Base-by-base conservation (phyloP, 2,888 invertebrate species). In the Eristalis arbustorum region DNA sequence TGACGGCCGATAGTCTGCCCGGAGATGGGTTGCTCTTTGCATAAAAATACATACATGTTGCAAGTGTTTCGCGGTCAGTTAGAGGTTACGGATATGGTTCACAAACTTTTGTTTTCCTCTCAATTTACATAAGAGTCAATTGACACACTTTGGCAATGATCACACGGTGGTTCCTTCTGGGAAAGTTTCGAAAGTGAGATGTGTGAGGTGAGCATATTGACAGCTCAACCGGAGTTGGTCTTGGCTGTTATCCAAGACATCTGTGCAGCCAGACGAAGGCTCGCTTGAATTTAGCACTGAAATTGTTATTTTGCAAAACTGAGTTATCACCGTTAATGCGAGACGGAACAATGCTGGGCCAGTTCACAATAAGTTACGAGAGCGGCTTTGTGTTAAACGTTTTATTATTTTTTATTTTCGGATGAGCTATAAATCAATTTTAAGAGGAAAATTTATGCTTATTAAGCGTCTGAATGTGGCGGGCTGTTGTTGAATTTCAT, bases 311-410 rank as follows among this genome's bases (percentile, higher is more conserved):
- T 63, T 63, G 61, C 73, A 49, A 62, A 67, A 62, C 31, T 61
- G 59, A 59, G 64, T 64, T 57, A 77, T 34, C 66, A 6, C 57
- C n/a, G 18, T 40, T 37, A 37, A 59, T 8, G 49, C 49, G 49
- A 18, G 49, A 49, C n/a, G 18, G 18, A 49, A 84, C 69, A 78
- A 79, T 79, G 61, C 69, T 8, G n/a, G 37, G 25, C 56, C n/a
- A 28, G 49, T 64, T 82, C 66, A 82, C 61, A 67, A 67, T 62
- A 59, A 75, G 57, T 67, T 71, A 73, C 59, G 49, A 49, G 49
- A 49, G 49, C 18, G 49, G 18, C 49, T 18, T 6, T 71, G 61
- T 72, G 25, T 31, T 18, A 25, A 66, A 62, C 49, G n/a, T 14
- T 66, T 72, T 64, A 68, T 31, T 31, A 42, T 49, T 14, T 31